Percentiles rank a stretch among this genome's conserved stretches.
phyloP scores from a whole-genome alignment of 2,888 invertebrate genomes.

The Teleiodes luculella region DNA sequence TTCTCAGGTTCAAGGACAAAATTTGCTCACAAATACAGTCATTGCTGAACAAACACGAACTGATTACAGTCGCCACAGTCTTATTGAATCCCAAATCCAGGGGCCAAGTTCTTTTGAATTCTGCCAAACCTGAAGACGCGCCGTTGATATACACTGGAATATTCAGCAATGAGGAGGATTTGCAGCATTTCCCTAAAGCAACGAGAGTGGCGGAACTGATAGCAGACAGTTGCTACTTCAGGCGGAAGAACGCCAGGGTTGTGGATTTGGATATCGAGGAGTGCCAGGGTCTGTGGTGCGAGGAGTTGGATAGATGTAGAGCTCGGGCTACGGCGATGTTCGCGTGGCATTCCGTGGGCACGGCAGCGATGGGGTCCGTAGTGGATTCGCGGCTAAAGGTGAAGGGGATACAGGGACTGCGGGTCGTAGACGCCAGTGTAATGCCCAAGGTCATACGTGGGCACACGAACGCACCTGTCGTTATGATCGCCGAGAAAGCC shows the following conservation, averaged over 20 bases:
- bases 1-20: not conserved
- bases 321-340: not conserved
- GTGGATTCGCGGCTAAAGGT: slow-evolving; percentile 32
- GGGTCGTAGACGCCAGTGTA: slow-evolving; percentile 41
- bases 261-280: not conserved
- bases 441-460: slow-evolving; percentile 56
- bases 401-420: slow-evolving; percentile 27
- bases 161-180: not conserved
- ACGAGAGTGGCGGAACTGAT: not conserved
- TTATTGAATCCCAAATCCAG: not conserved
- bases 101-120: not conserved
- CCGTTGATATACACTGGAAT: not conserved
- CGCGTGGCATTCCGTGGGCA: slow-evolving; percentile 31
- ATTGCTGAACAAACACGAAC: not conserved
- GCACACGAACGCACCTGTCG: slow-evolving; percentile 61
- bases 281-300: not conserved
- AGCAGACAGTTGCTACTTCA: not conserved
- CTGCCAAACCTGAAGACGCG: not conserved
- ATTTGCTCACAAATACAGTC: not conserved
- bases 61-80: not conserved
- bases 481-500: slow-evolving; percentile 64
- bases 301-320: not conserved
- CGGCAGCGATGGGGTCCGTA: slow-evolving; percentile 32
- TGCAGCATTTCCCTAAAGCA: not conserved
- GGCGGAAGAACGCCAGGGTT: not conserved